Conservation (phyloP, 2,797 vertebrate species). For the Mareca penelope region DNA sequence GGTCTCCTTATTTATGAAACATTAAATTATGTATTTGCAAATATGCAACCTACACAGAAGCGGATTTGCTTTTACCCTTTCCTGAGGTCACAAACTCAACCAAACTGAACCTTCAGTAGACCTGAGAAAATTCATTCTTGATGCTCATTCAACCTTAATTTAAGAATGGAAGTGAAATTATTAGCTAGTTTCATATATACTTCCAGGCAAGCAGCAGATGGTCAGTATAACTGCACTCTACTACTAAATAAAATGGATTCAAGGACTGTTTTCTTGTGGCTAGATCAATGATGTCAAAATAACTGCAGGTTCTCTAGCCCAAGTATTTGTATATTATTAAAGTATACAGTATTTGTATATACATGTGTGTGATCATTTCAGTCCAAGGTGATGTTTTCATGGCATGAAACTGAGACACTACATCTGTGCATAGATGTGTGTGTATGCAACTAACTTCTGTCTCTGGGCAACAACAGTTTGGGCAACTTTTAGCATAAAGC, state of each 20-base stretch:
- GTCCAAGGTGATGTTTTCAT: neutral
- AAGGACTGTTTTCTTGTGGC: neutral
- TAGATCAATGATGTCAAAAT: neutral
- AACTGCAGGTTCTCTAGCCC: neutral
- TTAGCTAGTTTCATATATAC: neutral
- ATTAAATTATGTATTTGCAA: neutral
- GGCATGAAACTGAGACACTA: neutral
- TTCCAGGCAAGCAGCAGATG: neutral
- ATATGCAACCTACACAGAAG: neutral
- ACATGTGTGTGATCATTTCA: neutral
- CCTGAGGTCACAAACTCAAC: neutral
- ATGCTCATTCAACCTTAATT: neutral
- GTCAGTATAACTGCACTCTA: neutral
- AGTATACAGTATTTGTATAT: neutral
- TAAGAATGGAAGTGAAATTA: neutral
- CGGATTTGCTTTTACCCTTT: neutral
- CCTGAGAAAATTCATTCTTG: neutral
- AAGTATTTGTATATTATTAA: too few species aligned
- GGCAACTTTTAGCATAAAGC: neutral
- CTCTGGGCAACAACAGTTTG: fast-evolving
- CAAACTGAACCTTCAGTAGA: neutral
- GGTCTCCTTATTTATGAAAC: neutral
- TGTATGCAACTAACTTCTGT: neutral
- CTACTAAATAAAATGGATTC: neutral
- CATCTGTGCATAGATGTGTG: fast-evolving